A percentile compares a stretch with the other conserved stretches of the same genome.
Conservation (phyloP, 2,113 vertebrate species). For the Urocynchramus pylzowi region DNA sequence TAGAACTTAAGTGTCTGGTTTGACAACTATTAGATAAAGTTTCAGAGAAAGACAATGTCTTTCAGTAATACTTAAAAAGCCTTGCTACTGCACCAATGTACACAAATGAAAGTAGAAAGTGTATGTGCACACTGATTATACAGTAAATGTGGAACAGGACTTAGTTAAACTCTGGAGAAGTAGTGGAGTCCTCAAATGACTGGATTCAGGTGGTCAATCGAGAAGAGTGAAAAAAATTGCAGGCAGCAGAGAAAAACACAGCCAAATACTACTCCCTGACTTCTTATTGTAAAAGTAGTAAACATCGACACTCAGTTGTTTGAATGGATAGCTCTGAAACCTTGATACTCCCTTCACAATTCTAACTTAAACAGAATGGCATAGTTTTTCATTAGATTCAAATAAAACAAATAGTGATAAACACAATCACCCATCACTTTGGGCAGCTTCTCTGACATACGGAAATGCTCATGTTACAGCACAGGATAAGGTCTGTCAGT, state of each 20-base stretch:
- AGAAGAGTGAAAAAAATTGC: neutral
- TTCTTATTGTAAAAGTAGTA: neutral
- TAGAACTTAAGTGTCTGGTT: neutral
- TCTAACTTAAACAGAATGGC: neutral
- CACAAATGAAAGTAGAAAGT: neutral
- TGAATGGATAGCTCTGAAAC: neutral
- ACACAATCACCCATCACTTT: neutral
- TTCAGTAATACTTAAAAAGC: neutral
- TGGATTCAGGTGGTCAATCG: neutral
- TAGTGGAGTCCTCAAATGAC: neutral
- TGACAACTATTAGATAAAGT: neutral
- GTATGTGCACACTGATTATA: accelerated
- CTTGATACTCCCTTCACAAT: neutral
- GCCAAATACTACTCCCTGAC: neutral
- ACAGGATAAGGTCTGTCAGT: neutral
- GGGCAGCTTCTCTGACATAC: neutral
- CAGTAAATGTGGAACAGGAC: accelerated
- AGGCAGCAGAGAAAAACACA: neutral
- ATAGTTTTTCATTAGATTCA: neutral
- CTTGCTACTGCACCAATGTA: neutral
- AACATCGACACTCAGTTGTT: neutral
- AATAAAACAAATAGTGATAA: neutral
- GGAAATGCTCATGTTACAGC: neutral
- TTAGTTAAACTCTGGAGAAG: neutral
- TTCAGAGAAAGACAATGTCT: neutral